Percentiles rank a stretch among this genome's conserved stretches.
These are phyloP conservation scores for Crotalus horridus DNA, from an alignment of 2,113 vertebrate species.

Conservation along the genomic window DNA sequence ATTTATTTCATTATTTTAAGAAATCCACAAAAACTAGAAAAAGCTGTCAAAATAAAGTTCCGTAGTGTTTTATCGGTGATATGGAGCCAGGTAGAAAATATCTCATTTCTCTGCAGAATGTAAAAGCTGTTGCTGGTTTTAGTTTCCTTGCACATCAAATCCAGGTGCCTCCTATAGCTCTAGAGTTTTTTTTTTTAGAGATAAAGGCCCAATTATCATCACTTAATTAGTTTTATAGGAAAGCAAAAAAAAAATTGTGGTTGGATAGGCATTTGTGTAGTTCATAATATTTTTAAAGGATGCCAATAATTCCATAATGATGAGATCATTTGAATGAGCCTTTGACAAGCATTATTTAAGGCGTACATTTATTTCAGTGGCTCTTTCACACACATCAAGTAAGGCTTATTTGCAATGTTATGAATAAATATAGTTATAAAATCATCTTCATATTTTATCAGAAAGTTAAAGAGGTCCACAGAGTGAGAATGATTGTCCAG, in stretches of 20 bases:
- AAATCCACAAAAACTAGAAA: slow-evolving; percentile 7
- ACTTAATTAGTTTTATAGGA: slow-evolving; percentile 30
- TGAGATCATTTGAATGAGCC: neutral
- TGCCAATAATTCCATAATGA: neutral
- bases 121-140: slow-evolving; percentile 62
- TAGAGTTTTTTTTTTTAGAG: slow-evolving; percentile 52
- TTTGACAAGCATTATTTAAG: neutral
- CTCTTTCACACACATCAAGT: neutral
- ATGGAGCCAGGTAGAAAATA: slow-evolving; percentile 11
- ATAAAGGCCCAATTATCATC: slow-evolving; percentile 66
- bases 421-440: neutral
- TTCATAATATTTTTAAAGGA: neutral
- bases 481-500: neutral
- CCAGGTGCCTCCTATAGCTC: slow-evolving; percentile 68
- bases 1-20: neutral
- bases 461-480: neutral
- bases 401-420: neutral
- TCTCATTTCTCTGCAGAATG: slow-evolving; percentile 42
- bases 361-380: neutral
- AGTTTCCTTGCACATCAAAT: slow-evolving; percentile 65
- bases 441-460: neutral
- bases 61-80: slow-evolving; percentile 2
- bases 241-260: neutral
- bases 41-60: neutral
- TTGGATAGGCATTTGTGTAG: neutral